A percentile compares a stretch with the other conserved stretches of the same genome.
Evolutionary conservation across 2,113 vertebrate genomes (phyloP).

Genomic region (Poeciliopsis occidentalis): DNA sequence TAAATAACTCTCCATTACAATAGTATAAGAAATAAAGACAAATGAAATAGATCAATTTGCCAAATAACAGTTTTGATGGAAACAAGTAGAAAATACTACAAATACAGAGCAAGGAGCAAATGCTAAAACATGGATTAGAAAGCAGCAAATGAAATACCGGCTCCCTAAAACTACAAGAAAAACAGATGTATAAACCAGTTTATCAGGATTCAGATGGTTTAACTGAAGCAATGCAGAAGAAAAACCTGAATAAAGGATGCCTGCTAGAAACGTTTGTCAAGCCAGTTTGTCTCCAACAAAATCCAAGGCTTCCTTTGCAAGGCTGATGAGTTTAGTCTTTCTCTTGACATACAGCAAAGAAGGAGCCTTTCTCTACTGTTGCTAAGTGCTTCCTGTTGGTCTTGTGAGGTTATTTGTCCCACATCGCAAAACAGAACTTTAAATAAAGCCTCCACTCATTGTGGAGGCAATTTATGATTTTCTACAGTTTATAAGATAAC

Average conservation of each 20-base stretch:
- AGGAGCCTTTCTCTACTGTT: no score
- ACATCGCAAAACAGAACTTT: neutral
- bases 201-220: constrained; percentile 3
- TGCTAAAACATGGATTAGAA: neutral
- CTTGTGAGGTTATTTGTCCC: neutral
- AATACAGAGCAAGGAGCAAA: neutral
- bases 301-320: neutral
- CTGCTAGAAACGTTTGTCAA: neutral
- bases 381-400: neutral
- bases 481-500: neutral
- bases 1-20: neutral
- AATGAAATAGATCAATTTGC: no score
- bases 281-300: neutral
- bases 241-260: neutral
- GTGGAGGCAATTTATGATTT: neutral
- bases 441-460: neutral
- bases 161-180: neutral
- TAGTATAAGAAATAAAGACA: neutral
- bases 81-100: neutral
- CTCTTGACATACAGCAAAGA: neutral
- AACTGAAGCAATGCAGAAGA: neutral
- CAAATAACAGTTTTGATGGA: neutral
- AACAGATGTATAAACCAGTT: constrained; percentile 1
- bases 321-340: neutral
- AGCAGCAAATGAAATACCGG: neutral